Evolutionary conservation across 1,140 invertebrate genomes (phyloP), one percentile per base, ranked within the genome.

Genomic region (Globodera rostochiensis): DNA sequence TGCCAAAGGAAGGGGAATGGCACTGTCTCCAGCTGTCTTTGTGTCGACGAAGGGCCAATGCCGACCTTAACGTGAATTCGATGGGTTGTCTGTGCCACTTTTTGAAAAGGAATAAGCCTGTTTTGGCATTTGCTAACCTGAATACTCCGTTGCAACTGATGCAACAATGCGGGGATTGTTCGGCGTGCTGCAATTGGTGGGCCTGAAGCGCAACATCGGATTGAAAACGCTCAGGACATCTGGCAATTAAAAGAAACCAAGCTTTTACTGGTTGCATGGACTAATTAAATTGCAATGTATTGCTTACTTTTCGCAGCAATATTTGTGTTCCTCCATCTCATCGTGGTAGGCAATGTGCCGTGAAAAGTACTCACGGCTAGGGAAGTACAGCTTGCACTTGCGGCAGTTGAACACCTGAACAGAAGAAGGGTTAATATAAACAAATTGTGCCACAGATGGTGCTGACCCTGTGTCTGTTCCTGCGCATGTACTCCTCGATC

Each of bases 331-430:
- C 36, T 87, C 85, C 36, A 87, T 36, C 25, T 71, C 69, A 64
- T 67, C 82, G 77, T 86, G 85, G 71, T 86, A 88, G 50, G 85
- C 86, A 49, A 81, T 75, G 66, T 86, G 85, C 11, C 86, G 82
- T 4, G 67, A 21, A 19, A 87, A 71, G 73, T 86, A 84, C 25
- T 83, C 86, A 13, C 86, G 79, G 57, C 74, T 74, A 7, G 85
- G 85, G 75, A 86, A 86, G 74, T 79, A 57, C 8, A 86, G 64
- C 64, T 87, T 85, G 80, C 85, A 86, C 76, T 87, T 87, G 25
- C 80, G 79, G 66, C 85, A 86, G 4, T 74, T 76, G 67, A 86
- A 85, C n/a, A 86, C 60, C 85, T 85, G 21, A 74, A 85, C 60
- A 79, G n/a, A 36, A 50, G 57, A 76, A 25, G 11, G 57, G 57